Base-by-base conservation (phyloP, 2,797 vertebrate genomes). In the Tolypeutes matacus region DNA sequence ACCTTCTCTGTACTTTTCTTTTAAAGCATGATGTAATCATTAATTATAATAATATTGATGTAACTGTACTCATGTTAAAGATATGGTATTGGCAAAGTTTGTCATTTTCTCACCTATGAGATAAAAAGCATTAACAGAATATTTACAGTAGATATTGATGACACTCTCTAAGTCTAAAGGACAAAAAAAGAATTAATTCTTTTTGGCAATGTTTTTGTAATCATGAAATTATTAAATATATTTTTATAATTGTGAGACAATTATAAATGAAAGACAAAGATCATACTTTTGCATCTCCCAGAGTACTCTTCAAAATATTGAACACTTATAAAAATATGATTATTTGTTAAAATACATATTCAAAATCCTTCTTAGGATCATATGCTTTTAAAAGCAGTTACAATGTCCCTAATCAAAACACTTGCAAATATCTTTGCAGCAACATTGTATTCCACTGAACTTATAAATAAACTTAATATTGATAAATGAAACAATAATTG, bases 1-100 rank as follows among this genome's bases (percentile, higher is more conserved):
- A 98, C 97, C 97, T 98, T 97, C 96, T 96, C 97, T 95, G 89
- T 96, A 91, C 97, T 98, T 96, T 96, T 96, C 93, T 98, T 96
- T 94, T 97, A 97, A 97, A 86, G 96, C 89, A 98, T 98, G 98
- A 98, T 97, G 98, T 98, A 98, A 98, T 98, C 93, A 97, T 98
- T 98, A 98, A 98, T 98, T 98, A 98, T 96, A 96, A 97, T 97
- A 97, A 96, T 98, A 98, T 97, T 97, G 98, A 98, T 98, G 97
- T 96, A 98, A 97, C 96, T 97, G 96, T 95, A 95, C 92, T 98
- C 97, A 93, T 96, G 95, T 96, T 96, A 78, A 97, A 96, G 93
- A 89, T 93, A 73, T 34, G 85, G 25, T 82, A 95, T 97, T 39
- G 93, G 90, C 69, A 97, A 96, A 0, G 10, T 93, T 84, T 60